Evolutionary conservation across 1,140 invertebrate species (phyloP), one percentile per base, ranked within the genome.

Genomic region (Aphis gossypii): DNA sequence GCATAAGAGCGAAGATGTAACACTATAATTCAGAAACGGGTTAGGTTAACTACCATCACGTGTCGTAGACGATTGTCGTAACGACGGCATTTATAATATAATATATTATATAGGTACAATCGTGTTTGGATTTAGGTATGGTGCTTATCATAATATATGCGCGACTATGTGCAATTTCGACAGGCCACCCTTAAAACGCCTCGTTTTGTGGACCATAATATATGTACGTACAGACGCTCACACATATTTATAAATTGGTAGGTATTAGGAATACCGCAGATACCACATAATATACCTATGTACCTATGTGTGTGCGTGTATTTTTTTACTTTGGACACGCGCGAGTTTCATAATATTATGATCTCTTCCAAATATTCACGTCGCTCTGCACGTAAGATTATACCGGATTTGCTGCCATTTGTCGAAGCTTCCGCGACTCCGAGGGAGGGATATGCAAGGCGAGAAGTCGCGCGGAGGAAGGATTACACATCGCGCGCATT

Each of bases 401-500:
- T 51, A 68, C 30, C 30, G 14, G 11, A 4, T 14, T 68, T 11
- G 4, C 30, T 68, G 14, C 60, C 60, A 68, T n/a, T 68, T 68
- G 60, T 68, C 60, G 60, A 68, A 30, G 4, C 60, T 30, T 11
- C 30, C 30, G 56, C 9, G 14, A 11, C 30, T n/a, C 30, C 5
- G 30, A 0, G 11, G n/a, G 30, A 68, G 30, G 30, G 30, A 68
- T 68, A 68, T 68, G 60, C 60, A 30, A 30, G 60, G 60, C 60
- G 14, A 68, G 30, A 18, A n/a, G 30, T 68, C 14, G 11, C 30
- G 30, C 4, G 1, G 30, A 76, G 30, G 18, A 76, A n/a, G 60
- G 60, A 76, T 76, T 76, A 76, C n/a, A 76, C 60, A n/a, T 76
- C 60, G 30, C 60, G 60, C 60, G 60, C 60, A 76, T 76, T 76